Conservation (phyloP, 2,888 invertebrate genomes). For the Dyspetes luteomarginatus region DNA sequence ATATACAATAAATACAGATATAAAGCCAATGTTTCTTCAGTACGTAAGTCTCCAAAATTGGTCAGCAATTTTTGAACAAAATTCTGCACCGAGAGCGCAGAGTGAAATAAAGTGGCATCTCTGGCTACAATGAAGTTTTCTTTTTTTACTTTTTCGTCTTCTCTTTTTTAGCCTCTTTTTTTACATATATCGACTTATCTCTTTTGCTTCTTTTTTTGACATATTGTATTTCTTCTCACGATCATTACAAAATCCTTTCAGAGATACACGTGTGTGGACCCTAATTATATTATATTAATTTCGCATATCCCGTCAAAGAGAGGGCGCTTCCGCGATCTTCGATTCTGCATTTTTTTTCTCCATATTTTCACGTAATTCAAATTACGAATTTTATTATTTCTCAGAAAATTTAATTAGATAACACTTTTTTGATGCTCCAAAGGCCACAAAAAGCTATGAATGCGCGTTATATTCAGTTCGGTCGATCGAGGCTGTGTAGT, state of each 20-base stretch:
- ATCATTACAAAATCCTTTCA: constrained; percentile 51
- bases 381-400: neutral
- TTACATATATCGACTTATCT: constrained; percentile 10
- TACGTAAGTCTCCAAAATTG: neutral
- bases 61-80: too few species aligned
- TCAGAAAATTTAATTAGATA: neutral
- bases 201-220: too few species aligned
- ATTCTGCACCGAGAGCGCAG: too few species aligned
- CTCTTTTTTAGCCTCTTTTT: too few species aligned
- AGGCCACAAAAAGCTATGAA: constrained; percentile 28
- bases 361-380: neutral
- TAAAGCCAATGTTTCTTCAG: constrained; percentile 2
- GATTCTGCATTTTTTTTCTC: constrained; percentile 26
- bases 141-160: too few species aligned
- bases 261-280: constrained; percentile 51
- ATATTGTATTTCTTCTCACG: constrained; percentile 37
- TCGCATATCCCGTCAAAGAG: constrained; percentile 46
- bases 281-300: constrained; percentile 53
- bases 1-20: constrained; percentile 24
- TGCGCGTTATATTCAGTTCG: constrained; percentile 33
- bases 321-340: constrained; percentile 26
- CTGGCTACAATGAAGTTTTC: too few species aligned
- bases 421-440: constrained; percentile 17
- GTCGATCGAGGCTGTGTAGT: constrained; percentile 30
- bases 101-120: too few species aligned